These are phyloP conservation scores for Mycalesis mineus DNA, from an alignment of 2,888 invertebrate genomes.

Conservation along the genomic window DNA sequence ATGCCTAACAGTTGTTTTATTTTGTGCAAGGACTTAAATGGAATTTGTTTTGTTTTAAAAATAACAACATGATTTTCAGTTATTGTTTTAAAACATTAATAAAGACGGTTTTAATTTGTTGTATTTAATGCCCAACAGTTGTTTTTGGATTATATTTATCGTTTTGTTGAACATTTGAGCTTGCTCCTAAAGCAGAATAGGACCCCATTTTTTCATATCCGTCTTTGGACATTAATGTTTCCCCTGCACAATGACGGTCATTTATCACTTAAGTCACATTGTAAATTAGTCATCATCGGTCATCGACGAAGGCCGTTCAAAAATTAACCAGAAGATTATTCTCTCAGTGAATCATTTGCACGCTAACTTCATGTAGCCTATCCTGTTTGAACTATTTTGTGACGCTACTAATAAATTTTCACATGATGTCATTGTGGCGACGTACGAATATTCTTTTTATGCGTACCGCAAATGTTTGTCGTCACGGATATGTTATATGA, in stretches of 20 bases:
- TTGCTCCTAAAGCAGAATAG: conserved; percentile 14
- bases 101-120: no score
- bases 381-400: conserved; percentile 54
- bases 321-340: conserved; percentile 27
- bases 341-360: conserved; percentile 33
- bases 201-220: conserved; percentile 16
- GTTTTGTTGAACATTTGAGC: conserved; percentile 10
- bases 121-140: no score
- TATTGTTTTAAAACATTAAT: no score
- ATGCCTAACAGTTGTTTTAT: no score
- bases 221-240: conserved; percentile 5
- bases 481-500: not conserved
- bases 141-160: no score
- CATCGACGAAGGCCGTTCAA: conserved; percentile 24
- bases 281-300: conserved; percentile 32
- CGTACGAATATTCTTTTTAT: conserved; percentile 19
- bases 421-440: conserved; percentile 58
- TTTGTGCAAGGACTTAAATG: no score
- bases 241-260: conserved; percentile 17
- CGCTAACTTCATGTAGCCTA: conserved; percentile 22
- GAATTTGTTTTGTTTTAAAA: no score
- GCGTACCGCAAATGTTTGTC: not conserved
- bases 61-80: no score
- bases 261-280: conserved; percentile 24
- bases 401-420: conserved; percentile 46